Evolutionary conservation across 2,888 invertebrate species (phyloP).

Genomic region (Callyntrura guangdongensis): DNA sequence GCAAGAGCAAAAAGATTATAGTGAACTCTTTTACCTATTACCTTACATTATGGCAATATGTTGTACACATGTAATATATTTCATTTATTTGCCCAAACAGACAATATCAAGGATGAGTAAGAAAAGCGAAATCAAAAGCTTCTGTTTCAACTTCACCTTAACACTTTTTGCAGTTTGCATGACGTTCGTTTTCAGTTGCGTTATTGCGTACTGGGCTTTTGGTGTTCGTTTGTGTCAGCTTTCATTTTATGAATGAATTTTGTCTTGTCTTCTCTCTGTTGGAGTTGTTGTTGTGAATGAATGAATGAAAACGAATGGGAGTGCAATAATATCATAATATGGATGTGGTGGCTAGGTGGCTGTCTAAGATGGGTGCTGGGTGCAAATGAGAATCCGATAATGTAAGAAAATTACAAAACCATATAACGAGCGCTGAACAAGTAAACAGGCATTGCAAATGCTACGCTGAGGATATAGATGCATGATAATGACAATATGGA

Average conservation of each 20-base stretch:
- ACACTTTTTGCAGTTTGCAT: constrained; percentile 26
- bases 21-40: constrained; percentile 52
- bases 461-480: not conserved
- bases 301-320: constrained; percentile 52
- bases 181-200: not conserved
- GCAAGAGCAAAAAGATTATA: not conserved
- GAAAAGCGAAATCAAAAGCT: constrained; percentile 47
- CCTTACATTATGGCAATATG: constrained; percentile 17
- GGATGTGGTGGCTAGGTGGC: not conserved
- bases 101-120: not conserved
- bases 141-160: constrained; percentile 45
- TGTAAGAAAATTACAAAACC: constrained; percentile 63
- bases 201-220: not conserved
- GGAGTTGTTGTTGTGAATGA: not conserved
- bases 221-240: constrained; percentile 23
- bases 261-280: not conserved
- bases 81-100: constrained; percentile 31
- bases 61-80: constrained; percentile 33
- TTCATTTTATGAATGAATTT: constrained; percentile 62
- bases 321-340: too few relatives aligned
- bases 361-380: constrained; percentile 9
- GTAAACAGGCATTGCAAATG: not conserved
- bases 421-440: not conserved
- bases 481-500: not conserved
- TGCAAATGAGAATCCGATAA: constrained; percentile 71